These are phyloP conservation scores for Pachycephala philippinensis DNA, from an alignment of 2,113 vertebrate genomes.

Conservation along the genomic window DNA sequence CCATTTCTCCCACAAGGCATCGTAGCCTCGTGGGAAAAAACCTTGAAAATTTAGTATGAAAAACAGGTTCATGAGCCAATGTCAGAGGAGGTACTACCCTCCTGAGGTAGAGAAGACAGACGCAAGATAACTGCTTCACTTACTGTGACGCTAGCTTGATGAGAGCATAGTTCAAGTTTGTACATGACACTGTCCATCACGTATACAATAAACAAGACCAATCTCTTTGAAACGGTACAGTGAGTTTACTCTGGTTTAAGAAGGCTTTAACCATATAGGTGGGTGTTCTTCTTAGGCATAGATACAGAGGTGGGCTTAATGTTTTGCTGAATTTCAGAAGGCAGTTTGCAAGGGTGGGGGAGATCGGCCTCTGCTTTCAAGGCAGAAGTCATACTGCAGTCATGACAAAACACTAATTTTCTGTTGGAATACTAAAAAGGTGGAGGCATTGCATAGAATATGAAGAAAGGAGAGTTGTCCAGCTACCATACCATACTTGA, in stretches of 20 bases:
- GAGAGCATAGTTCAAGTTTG: neutral
- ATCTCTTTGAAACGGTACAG: neutral
- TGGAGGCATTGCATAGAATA: accelerated
- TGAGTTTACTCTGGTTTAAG: neutral
- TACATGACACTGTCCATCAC: accelerated
- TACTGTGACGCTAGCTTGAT: accelerated
- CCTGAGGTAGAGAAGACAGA: neutral
- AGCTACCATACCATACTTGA: neutral
- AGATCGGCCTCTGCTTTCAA: neutral
- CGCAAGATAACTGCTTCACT: neutral
- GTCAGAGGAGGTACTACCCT: neutral
- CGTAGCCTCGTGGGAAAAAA: neutral
- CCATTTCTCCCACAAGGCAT: neutral
- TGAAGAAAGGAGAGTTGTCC: neutral
- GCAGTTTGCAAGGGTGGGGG: neutral
- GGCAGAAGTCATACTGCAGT: neutral
- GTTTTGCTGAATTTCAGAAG: neutral
- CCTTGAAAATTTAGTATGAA: neutral
- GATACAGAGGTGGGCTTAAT: accelerated
- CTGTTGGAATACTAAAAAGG: neutral
- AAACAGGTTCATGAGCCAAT: neutral
- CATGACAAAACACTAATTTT: accelerated
- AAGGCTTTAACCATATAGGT: neutral
- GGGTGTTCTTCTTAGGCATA: neutral
- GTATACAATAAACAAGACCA: neutral